phyloP scores from a whole-genome alignment of 2,113 vertebrate species.

The Himantopus leucocephalus region DNA sequence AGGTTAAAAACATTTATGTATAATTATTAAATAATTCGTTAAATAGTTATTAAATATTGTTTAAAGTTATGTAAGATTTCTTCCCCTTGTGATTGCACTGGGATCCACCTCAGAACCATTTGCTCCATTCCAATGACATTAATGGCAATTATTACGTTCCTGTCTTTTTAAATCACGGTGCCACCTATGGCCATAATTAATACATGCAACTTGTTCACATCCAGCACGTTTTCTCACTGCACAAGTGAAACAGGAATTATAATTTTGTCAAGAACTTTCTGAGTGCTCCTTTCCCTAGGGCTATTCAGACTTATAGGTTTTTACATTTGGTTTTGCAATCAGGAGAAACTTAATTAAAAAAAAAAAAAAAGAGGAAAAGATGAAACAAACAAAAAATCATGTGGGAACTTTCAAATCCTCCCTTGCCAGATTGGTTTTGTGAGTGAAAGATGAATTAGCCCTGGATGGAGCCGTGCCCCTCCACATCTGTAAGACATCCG shows the following conservation, averaged over 20 bases:
- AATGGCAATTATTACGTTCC: neutral
- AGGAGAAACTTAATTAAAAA: neutral
- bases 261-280: neutral
- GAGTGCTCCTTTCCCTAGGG: neutral
- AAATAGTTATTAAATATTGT: neutral
- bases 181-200: neutral
- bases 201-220: neutral
- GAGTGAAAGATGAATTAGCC: neutral
- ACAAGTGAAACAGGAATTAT: neutral
- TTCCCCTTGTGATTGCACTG: neutral
- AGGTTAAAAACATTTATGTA: neutral
- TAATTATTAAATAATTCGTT: neutral
- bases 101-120: neutral
- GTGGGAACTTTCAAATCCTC: neutral
- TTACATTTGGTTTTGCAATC: constrained; percentile 6
- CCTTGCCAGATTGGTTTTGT: neutral
- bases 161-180: neutral
- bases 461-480: neutral
- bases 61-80: neutral
- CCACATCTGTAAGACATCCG: neutral
- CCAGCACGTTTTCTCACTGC: neutral
- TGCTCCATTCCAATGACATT: neutral
- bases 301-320: neutral
- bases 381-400: neutral
- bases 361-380: neutral